Evolutionary conservation across 2,113 vertebrate genomes (phyloP), one percentile per base, ranked within the genome.

Genomic region (Sander vitreus): DNA sequence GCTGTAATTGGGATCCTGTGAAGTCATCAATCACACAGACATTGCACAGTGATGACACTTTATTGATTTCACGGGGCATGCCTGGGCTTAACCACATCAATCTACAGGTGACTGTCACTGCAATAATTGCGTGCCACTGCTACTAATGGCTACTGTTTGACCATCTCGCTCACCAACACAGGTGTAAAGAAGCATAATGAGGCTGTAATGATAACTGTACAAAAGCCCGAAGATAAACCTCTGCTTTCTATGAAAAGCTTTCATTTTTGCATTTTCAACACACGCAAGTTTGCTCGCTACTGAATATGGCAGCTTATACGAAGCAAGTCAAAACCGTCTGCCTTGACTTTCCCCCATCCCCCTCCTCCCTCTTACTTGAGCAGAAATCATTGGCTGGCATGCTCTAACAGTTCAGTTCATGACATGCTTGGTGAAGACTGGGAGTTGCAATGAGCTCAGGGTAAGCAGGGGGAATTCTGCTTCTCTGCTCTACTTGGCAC

Each of bases 21-120:
- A 88, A 89, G 86, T 91, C 93, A 93, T 94, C 93, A 84, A 90
- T 94, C 93, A 93, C 13, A 1, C 73, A 68, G 83, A 92, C 86
- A 67, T 87, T 91, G 83, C 78, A 60, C 74, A 39, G 50, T 84
- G 88, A 94, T 94, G 94, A 89, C 91, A 91, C 88, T 86, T 80
- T 91, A 94, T 95, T 91, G 94, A 94, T 95, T 93, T 93, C 79
- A 85, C 43, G 50, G 80, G 85, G 90, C 85, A 88, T 79, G 85
- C 78, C 73, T 76, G 62, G 75, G 78, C 81, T 82, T 77, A 83
- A 77, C 83, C 88, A 58, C 88, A 93, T 95, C 92, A 90, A 92
- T 94, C 91, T 91, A 80, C 15, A 60, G 78, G 80, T 86, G 93
- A 91, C 92, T 91, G 90, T 89, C 77, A 27, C 58, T 39, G 80